Base-by-base conservation (phyloP, 2,797 vertebrate genomes). In the Rhynchonycteris naso region DNA sequence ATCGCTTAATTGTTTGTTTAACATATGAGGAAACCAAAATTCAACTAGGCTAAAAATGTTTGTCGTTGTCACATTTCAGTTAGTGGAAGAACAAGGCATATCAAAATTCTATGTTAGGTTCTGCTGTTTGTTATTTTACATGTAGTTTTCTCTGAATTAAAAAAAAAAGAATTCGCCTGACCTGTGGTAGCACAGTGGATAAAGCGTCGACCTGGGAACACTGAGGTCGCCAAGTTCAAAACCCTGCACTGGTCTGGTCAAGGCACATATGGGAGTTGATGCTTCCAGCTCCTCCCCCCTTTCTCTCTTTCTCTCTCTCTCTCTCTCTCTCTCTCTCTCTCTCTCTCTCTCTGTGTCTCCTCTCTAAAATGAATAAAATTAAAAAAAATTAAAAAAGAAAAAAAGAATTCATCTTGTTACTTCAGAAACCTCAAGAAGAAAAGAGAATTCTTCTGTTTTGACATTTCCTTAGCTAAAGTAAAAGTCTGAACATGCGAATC, bases 11-110 rank as follows among this genome's bases (percentile, higher is more conserved):
- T 89, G 50, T 14, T 38, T 75, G 83, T 72, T 65, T 43, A 43
- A 72, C 16, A 83, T 69, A 81, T 19, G 18, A 85, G 43, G 26
- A 84, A 97, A 88, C 30, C 21, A 16, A 95, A 95, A 68, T 12
- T 59, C 7, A 61, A 56, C 47, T 26, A 66, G 63, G 16, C 61
- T 50, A 38, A 78, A 93, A 69, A 82, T 58, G 22, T 19, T 75
- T 83, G 43, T 76, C 43, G 2, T 50, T 58, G 9, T 66, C 26
- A 26, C 10, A 15, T 30, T 16, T 24, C 33, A 81, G 19, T 76
- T 80, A 74, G 28, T 12, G 12, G 30, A 35, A 79, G 33, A n/a
- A 90, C 22, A 81, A 1, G 28, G 69, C 68, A 16, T 33, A 56
- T 21, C n/a, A 61, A 47, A 83, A 56, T 71, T 43, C 38, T 4